Base-by-base conservation (phyloP, 2,888 invertebrate species). In the Aleiodes leptofemur region DNA sequence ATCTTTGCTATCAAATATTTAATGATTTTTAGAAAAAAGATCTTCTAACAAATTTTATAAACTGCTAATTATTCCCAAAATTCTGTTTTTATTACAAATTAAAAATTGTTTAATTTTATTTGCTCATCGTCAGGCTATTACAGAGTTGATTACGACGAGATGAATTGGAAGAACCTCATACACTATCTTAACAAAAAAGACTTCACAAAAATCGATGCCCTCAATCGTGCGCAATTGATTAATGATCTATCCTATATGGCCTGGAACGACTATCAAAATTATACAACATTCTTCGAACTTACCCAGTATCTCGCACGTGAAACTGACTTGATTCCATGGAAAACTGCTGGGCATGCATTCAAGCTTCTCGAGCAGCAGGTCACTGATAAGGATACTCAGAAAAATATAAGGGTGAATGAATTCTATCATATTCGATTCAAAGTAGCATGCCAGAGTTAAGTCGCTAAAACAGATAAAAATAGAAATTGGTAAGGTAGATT, bases 211-310 rank as follows among this genome's bases (percentile, higher is more conserved):
- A 94, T 96, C 72, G 91, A 92, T 76, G 85, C 91, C 0, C 84
- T 94, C 9, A 96, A 95, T 88, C 91, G 96, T 59, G 96, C 95
- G 0, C 95, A 96, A 78, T 83, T 94, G 11, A 89, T 97, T 0
- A 95, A 96, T 81, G 97, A 97, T 86, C 90, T 94, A 7, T 92
- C 94, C 77, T 93, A 92, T 79, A 88, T 94, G 76, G 94, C 94
- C 5, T 90, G 43, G n/a, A 48, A 50, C n/a, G 72, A 79, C 29
- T 69, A 74, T 31, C 61, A 90, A 88, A 13, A 85, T 90, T 9
- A 81, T 91, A 69, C 78, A 88, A 3, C 92, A 92, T 83, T 86
- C 85, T 2, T 86, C 87, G 76, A 91, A 91, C 0, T 90, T 93
- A 51, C 91, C 91, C 77, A 89, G 93, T 48, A 92, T 90, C 81